phyloP scores from a whole-genome alignment of 1,140 invertebrate species.

The Bilobella aurantiaca region DNA sequence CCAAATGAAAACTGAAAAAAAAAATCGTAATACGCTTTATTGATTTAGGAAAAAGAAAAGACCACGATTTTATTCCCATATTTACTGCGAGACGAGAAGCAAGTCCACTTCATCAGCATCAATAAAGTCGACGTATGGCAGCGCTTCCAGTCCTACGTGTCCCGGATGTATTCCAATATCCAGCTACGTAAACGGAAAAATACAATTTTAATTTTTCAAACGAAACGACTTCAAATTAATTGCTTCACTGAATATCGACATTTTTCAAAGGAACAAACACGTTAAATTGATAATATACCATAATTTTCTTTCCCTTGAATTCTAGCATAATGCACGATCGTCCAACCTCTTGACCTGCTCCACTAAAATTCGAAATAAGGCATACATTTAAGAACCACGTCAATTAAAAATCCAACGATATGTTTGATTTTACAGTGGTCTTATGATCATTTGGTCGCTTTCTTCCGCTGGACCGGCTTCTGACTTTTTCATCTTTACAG shows the following conservation, averaged over 20 bases:
- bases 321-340: constrained; percentile 96
- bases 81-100: constrained; percentile 88
- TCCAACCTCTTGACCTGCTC: constrained; percentile 98
- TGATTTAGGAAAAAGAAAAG: constrained; percentile 11
- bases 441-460: constrained; percentile 39
- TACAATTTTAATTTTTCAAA: background rate
- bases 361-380: constrained; percentile 54
- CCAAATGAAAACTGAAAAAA: constrained; percentile 79
- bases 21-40: constrained; percentile 9
- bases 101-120: constrained; percentile 96
- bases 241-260: background rate
- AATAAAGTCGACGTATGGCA: constrained; percentile 95
- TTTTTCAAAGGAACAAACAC: background rate
- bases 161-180: constrained; percentile 99
- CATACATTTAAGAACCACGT: constrained; percentile 17
- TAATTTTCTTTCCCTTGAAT: constrained; percentile 98
- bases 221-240: constrained; percentile 7
- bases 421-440: constrained; percentile 56
- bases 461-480: constrained; percentile 2
- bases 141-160: constrained; percentile 87
- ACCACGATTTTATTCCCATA: constrained; percentile 34
- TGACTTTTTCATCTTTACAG: background rate
- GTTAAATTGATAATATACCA: constrained; percentile 50
- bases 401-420: constrained; percentile 19
- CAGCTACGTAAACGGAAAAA: constrained; percentile 48